Evolutionary conservation across 2,888 invertebrate species (phyloP), one percentile per base, ranked within the genome.

Genomic region (Ormyrus labotus): DNA sequence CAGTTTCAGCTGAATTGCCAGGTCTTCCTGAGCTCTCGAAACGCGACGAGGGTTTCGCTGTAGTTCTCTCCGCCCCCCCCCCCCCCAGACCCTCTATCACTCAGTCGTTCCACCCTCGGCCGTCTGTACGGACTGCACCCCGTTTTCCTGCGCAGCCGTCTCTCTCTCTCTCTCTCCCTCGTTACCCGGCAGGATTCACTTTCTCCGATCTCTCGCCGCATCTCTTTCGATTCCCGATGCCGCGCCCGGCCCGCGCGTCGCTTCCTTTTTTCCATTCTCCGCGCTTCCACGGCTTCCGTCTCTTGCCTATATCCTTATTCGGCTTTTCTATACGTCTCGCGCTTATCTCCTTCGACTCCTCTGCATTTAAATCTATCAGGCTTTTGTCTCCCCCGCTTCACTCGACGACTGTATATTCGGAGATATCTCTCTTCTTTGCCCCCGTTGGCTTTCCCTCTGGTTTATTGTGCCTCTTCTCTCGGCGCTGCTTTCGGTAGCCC

Each of bases 1-100:
- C 79, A 80, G 83, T 81, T 86, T 85, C 84, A 85, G 85, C 85
- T 81, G 84, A 86, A 87, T 85, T 84, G 77, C 84, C 61, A 75
- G 81, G 76, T 82, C 83, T 70, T 83, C 80, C 84, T 80, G 13
- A 6, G 51, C 81, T 55, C 80, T 82, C 77, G 83, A 82, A 84
- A 83, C 74, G 80, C 81, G 82, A 65, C 57, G 57, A 81, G 81
- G 80, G 80, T 80, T 78, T 78, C 47, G 47, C 10, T n/a, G 13
- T 19, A 19, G 19, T 19, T n/a, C 9, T 8, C 57, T 64, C 48
- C 55, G 11, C 64, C 47, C 51, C 10, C 63, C 47, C 13, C 53
- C 19, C 64, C 8, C 53, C 34, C 51, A n/a, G n/a, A 58, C n/a
- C 19, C 19, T 19, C 19, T 1, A 19, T 19, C 19, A 19, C 19